These are phyloP conservation scores for Zaprionus kolodkinae DNA, from an alignment of 1,140 invertebrate genomes.

Conservation along the genomic window DNA sequence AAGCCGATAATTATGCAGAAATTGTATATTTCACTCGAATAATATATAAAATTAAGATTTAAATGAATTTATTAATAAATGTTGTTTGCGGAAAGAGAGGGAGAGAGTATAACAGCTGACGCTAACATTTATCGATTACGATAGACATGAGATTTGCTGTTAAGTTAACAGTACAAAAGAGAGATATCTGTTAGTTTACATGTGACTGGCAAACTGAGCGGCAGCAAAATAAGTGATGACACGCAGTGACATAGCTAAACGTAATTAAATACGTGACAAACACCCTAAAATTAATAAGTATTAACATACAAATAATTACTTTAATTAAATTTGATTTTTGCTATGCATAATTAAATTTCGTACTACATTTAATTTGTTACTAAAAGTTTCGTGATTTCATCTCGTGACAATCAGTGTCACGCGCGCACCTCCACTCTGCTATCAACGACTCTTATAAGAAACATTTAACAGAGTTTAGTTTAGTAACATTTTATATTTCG, in stretches of 20 bases:
- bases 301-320: background rate
- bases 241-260: background rate
- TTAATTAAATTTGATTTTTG: background rate
- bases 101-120: background rate
- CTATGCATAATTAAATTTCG: no score
- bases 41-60: background rate
- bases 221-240: slow-evolving; percentile 15
- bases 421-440: slow-evolving; percentile 32
- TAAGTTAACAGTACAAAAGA: slow-evolving; percentile 3
- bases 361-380: background rate
- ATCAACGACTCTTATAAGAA: slow-evolving; percentile 47
- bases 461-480: slow-evolving; percentile 42
- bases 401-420: slow-evolving; percentile 19
- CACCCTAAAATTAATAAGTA: background rate
- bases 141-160: background rate
- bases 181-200: slow-evolving; percentile 17
- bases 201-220: background rate
- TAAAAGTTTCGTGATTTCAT: background rate
- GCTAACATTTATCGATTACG: background rate
- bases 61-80: background rate
- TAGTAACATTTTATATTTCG: slow-evolving; percentile 49
- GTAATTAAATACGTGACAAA: background rate
- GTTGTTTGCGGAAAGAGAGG: background rate
- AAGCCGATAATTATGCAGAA: slow-evolving; percentile 17
- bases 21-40: background rate